Evolutionary conservation across 2,888 invertebrate species (phyloP).

Genomic region (Aphidius colemani): DNA sequence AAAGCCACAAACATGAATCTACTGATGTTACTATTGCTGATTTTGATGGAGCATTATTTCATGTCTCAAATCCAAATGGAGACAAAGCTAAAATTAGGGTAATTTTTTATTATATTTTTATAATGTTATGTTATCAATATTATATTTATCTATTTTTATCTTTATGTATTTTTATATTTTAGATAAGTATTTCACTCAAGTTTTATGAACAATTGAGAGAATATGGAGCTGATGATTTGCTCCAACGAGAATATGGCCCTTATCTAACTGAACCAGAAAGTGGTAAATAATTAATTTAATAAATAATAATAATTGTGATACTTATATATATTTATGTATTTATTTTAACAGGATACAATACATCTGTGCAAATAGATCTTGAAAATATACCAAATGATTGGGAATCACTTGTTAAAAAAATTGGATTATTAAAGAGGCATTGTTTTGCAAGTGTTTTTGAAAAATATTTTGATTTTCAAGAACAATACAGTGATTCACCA

Average conservation of each 20-base stretch:
- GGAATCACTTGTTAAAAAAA: constrained; percentile 87
- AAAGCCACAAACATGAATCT: constrained; percentile 90
- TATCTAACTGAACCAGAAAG: constrained; percentile 84
- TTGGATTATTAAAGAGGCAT: constrained; percentile 93
- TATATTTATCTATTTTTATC: background rate
- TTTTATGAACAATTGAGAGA: constrained; percentile 98
- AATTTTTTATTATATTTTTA: constrained; percentile 50
- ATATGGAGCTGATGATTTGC: constrained; percentile 95
- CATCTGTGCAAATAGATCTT: constrained; percentile 90
- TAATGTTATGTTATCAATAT: too few species aligned
- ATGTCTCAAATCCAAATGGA: constrained; percentile 94
- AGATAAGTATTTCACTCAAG: constrained; percentile 98
- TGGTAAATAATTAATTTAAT: constrained; percentile 64
- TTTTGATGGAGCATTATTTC: constrained; percentile 98
- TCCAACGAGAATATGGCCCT: constrained; percentile 89
- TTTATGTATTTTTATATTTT: constrained; percentile 36
- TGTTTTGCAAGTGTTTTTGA: constrained; percentile 99
- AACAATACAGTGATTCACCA: constrained; percentile 95
- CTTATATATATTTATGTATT: background rate
- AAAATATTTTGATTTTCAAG: constrained; percentile 98
- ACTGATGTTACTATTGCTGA: constrained; percentile 94
- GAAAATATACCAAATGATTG: constrained; percentile 90
- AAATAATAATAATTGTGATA: too few species aligned
- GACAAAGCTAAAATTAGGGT: constrained; percentile 98
- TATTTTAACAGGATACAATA: constrained; percentile 79